Percentiles rank a stretch among this genome's conserved stretches.
phyloP scores from a whole-genome alignment of 2,888 invertebrate species.

The Pilophorus perplexus region DNA sequence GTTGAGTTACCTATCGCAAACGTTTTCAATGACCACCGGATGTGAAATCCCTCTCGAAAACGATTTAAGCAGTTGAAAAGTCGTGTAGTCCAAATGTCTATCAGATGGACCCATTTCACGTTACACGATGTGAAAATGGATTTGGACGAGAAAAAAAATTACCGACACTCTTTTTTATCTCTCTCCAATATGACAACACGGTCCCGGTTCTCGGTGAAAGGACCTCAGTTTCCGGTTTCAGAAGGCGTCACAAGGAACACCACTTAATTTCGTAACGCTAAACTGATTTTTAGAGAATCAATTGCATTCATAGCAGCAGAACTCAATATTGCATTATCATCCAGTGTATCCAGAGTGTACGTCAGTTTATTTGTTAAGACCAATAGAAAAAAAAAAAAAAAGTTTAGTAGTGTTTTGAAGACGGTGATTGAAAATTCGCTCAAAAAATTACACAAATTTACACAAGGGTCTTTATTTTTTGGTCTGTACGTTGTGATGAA shows the following conservation, averaged over 20 bases:
- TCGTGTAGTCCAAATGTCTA: neutral
- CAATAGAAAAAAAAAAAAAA: too few species aligned
- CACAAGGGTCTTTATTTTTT: too few species aligned
- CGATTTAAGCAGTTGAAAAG: constrained; percentile 1
- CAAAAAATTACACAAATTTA: too few species aligned
- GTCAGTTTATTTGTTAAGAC: too few species aligned
- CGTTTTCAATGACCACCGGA: too few species aligned
- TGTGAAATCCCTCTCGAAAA: neutral
- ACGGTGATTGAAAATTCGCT: too few species aligned
- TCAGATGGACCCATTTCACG: constrained; percentile 5
- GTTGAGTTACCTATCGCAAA: too few species aligned
- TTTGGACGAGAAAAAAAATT: constrained; percentile 1
- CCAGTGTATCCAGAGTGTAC: too few species aligned
- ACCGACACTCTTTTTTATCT: neutral
- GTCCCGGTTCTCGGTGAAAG: neutral
- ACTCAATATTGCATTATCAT: too few species aligned
- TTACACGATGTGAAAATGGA: neutral
- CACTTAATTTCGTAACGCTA: neutral
- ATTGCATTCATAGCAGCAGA: too few species aligned
- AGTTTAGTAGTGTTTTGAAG: too few species aligned
- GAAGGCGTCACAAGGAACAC: neutral
- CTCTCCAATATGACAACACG: neutral
- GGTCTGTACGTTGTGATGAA: too few species aligned
- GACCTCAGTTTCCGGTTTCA: neutral
- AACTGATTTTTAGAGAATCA: neutral